Evolutionary conservation across 2,888 invertebrate species (phyloP).

Genomic region (Ormyrus thymus): DNA sequence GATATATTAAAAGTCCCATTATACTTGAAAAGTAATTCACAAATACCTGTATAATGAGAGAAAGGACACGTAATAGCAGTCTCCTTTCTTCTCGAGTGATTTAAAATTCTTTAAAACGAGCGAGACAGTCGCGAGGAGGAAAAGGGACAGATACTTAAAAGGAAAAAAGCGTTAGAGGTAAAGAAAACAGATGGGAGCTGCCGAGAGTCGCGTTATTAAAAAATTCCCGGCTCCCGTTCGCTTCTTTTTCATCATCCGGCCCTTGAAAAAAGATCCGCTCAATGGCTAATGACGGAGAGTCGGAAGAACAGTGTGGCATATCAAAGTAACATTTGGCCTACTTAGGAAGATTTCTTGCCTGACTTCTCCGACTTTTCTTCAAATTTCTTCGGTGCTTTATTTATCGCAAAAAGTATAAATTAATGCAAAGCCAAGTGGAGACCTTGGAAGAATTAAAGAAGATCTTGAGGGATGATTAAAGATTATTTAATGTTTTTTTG

Average conservation of each 20-base stretch:
- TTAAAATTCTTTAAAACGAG: conserved; percentile 43
- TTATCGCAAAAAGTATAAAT: too few relatives aligned
- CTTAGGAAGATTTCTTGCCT: conserved; percentile 21
- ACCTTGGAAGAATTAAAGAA: too few relatives aligned
- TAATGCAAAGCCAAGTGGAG: too few relatives aligned
- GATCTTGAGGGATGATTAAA: too few relatives aligned
- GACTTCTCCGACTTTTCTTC: neutral
- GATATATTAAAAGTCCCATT: conserved; percentile 21
- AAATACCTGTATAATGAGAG: conserved; percentile 38
- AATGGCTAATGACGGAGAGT: conserved; percentile 40
- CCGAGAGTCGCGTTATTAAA: conserved; percentile 41
- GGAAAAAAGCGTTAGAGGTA: conserved; percentile 32
- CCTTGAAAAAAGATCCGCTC: conserved; percentile 38
- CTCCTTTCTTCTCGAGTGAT: conserved; percentile 25
- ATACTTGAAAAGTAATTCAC: neutral
- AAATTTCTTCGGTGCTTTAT: too few relatives aligned
- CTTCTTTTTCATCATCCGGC: conserved; percentile 27
- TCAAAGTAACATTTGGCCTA: conserved; percentile 41
- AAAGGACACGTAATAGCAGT: conserved; percentile 20
- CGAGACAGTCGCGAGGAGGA: neutral
- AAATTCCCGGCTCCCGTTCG: conserved; percentile 35
- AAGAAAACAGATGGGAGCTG: conserved; percentile 57
- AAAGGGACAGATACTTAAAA: conserved; percentile 10
- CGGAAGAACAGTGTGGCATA: conserved; percentile 16
- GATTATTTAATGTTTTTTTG: too few relatives aligned